Evolutionary conservation across 2,797 vertebrate species (phyloP), one percentile per base, ranked within the genome.

Genomic region (Falco naumanni): DNA sequence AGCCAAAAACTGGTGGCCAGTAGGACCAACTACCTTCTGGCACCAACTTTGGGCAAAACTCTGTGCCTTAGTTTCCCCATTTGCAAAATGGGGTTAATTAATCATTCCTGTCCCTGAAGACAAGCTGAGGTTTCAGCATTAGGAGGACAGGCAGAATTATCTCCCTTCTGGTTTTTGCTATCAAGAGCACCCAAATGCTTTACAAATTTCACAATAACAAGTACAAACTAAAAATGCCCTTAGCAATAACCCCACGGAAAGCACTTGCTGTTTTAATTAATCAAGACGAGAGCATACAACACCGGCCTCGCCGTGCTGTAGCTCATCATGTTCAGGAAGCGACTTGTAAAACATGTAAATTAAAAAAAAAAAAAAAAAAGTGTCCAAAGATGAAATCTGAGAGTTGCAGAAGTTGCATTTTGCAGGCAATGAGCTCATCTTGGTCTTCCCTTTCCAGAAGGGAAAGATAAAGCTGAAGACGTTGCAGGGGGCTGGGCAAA

Each of bases 61-160:
- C 18, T 0, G 15, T 51, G 51, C 94, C 87, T 90, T 66, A 8
- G 47, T 76, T 97, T 91, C 51, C 66, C 75, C 66, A 4, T 37
- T 65, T 28, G 25, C 29, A 26, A 50, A 25, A 9, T 2, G 33
- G 10, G 25, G 3, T 51, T 33, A 64, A 64, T n/a, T 4, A 26
- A 37, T 24, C 1, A 0, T 16, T 43, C 29, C 21, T 2, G 9
- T 1, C 16, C 5, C 87, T 28, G 31, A 66, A 41, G 48, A 5
- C 0, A 4, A 77, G 63, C 22, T 9, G 71, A 53, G 63, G 5
- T 22, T 72, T 37, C 45, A n/a, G 57, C n/a, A n/a, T 37, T 10
- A 59, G 64, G 37, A 66, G 61, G 50, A 31, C 4, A 19, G 33
- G 69, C 33, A 56, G 64, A 34, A 54, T 59, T 34, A 39, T 11